phyloP scores from a whole-genome alignment of 1,140 invertebrate genomes.

The Tetramorium alpestre region DNA sequence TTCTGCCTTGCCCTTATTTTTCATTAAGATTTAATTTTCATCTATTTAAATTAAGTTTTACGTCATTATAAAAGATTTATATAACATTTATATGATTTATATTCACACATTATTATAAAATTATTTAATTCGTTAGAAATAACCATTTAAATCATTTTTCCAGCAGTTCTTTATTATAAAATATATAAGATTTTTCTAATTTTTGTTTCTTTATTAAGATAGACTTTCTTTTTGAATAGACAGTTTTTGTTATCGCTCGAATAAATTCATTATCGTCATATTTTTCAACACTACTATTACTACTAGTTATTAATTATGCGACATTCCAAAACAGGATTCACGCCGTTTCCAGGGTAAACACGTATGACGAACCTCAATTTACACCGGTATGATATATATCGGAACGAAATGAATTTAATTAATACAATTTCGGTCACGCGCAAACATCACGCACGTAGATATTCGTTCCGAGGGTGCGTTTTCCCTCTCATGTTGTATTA shows the following conservation, averaged over 20 bases:
- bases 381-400: conserved; percentile 6
- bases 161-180: not conserved
- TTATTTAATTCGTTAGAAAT: not conserved
- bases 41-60: conserved; percentile 6
- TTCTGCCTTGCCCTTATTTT: not conserved
- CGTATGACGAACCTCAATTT: conserved; percentile 30
- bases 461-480: conserved; percentile 15
- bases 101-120: not conserved
- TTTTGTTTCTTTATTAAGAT: too few species aligned
- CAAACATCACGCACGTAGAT: not conserved
- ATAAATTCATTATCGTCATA: not conserved
- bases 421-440: conserved; percentile 28
- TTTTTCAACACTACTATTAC: not conserved
- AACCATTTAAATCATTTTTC: not conserved
- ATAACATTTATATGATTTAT: too few species aligned
- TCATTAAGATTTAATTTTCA: not conserved
- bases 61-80: not conserved
- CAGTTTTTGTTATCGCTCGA: not conserved
- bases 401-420: conserved; percentile 48
- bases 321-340: not conserved
- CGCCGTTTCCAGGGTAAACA: not conserved
- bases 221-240: not conserved
- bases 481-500: conserved; percentile 7
- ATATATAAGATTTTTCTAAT: not conserved
- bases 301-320: not conserved